Evolutionary conservation across 1,140 invertebrate genomes (phyloP).

Genomic region (Drosophila arawakana): DNA sequence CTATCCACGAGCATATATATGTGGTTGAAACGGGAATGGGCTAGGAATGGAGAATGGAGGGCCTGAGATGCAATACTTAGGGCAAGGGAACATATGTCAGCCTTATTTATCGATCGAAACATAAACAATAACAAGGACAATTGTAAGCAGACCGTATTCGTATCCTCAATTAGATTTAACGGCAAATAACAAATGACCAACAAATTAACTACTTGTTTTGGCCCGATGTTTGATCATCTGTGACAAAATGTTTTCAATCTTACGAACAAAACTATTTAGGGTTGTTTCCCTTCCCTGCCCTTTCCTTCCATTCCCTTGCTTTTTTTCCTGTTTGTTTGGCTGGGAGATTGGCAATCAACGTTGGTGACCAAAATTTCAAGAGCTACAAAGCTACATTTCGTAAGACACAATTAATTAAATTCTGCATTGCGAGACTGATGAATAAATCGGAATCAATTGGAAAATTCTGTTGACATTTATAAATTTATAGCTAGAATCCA

Average conservation of each 20-base stretch:
- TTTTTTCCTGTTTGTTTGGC: background rate
- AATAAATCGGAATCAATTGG: no score
- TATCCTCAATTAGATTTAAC: slow-evolving; percentile 72
- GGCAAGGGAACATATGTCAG: slow-evolving; percentile 66
- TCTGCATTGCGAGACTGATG: no score
- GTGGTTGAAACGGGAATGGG: background rate
- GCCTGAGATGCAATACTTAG: slow-evolving; percentile 5
- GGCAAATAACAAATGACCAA: slow-evolving; percentile 79
- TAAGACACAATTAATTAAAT: no score
- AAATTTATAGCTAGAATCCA: no score
- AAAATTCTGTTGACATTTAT: no score
- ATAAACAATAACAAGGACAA: slow-evolving; percentile 51
- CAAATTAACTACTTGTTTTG: slow-evolving; percentile 78
- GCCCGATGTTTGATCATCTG: slow-evolving; percentile 75
- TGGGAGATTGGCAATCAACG: background rate
- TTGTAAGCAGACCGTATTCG: slow-evolving; percentile 41
- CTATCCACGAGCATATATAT: background rate
- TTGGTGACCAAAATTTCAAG: no score
- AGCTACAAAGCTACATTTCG: no score
- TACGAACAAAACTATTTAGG: slow-evolving; percentile 18
- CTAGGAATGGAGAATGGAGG: slow-evolving; percentile 6
- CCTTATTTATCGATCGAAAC: slow-evolving; percentile 61
- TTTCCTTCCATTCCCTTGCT: background rate
- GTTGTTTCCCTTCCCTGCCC: slow-evolving; percentile 6
- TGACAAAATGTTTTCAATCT: slow-evolving; percentile 64